Conservation (phyloP, 2,888 invertebrate genomes). For the Oscheius sp. region DNA sequence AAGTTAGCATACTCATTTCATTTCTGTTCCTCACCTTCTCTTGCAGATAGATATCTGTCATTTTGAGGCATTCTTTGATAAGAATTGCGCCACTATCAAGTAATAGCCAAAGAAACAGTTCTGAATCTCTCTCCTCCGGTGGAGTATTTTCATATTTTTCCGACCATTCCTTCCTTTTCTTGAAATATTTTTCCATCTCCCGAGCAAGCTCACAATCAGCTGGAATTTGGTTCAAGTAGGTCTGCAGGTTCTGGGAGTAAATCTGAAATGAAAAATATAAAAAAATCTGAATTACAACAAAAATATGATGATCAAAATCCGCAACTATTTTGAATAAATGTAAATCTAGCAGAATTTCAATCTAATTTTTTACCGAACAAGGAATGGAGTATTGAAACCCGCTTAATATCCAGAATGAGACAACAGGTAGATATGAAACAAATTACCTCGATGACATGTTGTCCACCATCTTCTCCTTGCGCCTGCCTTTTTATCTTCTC, state of each 20-base stretch:
- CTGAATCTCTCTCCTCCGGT: conserved; percentile 3
- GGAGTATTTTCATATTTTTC: background rate
- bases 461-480: background rate
- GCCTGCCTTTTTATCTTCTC: conserved; percentile 2
- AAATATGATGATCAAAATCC: background rate
- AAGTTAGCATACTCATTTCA: too few relatives aligned
- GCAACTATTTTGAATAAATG: background rate
- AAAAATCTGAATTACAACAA: background rate
- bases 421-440: too few relatives aligned
- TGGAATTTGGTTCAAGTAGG: conserved; percentile 13
- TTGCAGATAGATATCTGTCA: conserved; percentile 2
- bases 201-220: background rate
- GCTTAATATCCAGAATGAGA: too few relatives aligned
- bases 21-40: too few relatives aligned
- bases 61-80: conserved; percentile 9
- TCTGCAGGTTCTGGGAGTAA: background rate
- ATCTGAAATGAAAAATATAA: conserved; percentile 6
- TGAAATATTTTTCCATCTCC: background rate
- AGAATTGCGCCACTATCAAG: conserved; percentile 14
- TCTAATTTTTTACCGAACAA: too few relatives aligned
- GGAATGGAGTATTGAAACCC: too few relatives aligned
- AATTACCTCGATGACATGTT: conserved; percentile 1
- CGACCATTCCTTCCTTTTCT: conserved; percentile 2
- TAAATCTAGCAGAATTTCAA: background rate
- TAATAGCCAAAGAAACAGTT: background rate